Evolutionary conservation across 2,113 vertebrate genomes (phyloP), one percentile per base, ranked within the genome.

Genomic region (Dipodomys ordii): DNA sequence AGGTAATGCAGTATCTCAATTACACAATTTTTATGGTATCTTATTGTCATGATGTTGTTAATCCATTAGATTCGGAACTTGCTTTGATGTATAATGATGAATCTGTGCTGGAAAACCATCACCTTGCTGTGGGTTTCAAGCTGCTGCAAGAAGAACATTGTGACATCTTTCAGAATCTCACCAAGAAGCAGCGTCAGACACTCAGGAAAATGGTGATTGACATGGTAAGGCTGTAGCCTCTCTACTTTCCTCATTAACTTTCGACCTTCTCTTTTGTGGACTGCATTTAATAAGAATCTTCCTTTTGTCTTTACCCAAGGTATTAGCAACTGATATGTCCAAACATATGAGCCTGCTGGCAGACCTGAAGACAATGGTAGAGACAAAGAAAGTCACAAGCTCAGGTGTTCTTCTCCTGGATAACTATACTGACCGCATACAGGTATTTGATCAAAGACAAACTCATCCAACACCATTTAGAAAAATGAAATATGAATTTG

Each of bases 61-160:
- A 4, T 83, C 77, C 72, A 20, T 71, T 92, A 99, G 99, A 99
- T 98, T 99, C 99, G 0, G 99, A 99, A 93, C 98, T 99, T 93
- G 99, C 99, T 49, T 98, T 99, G 96, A 99, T 99, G 99, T 99
- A 99, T 98, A 99, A 99, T 0, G 99, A 99, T 0, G 99, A 99
- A 44, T 99, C 99, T 1, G 99, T 99, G 94, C 95, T 99, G 97
- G 99, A 99, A 98, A 99, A 99, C 96, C 99, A 99, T 94, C 99
- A 99, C 95, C 98, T 99, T 3, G 99, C 99, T 0, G 99, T 99
- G 94, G 99, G 99, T 35, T 99, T 99, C 98, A 99, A 99, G 57
- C 98, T 99, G 93, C 98, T 99, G 23, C 99, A 99, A 94, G 99
- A 99, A 96, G 99, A 99, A 74, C 99, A 99, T 97, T 99, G 99